phyloP scores from a whole-genome alignment of 2,888 invertebrate species.

The Rhyacophila evoluta region DNA sequence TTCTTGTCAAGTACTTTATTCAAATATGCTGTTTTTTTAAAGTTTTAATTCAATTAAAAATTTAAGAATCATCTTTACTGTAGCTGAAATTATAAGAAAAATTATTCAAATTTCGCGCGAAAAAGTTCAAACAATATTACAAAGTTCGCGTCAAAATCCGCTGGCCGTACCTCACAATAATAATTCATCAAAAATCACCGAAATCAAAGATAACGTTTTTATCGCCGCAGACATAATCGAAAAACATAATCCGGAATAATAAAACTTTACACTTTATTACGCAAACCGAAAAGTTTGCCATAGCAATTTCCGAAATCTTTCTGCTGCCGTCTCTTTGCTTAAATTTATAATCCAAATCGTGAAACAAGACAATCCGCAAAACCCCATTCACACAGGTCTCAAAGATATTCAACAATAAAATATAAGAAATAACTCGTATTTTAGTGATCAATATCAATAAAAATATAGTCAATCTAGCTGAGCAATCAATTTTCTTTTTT shows the following conservation, averaged over 20 bases:
- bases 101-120: background rate
- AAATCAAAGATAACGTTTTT: slow-evolving; percentile 17
- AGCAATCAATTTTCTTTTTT: too few species aligned
- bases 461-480: too few species aligned
- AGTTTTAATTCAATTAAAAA: slow-evolving; percentile 1
- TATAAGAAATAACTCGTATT: too few species aligned
- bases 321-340: slow-evolving; percentile 35
- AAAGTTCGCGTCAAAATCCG: background rate
- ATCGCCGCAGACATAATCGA: background rate
- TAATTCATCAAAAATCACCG: slow-evolving; percentile 21
- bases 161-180: background rate
- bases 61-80: background rate
- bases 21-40: too few species aligned
- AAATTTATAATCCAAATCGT: slow-evolving; percentile 36
- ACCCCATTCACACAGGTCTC: background rate
- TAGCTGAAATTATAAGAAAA: slow-evolving; percentile 4
- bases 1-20: too few species aligned
- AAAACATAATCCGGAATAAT: slow-evolving; percentile 42
- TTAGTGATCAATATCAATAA: too few species aligned
- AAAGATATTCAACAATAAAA: too few species aligned
- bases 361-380: background rate
- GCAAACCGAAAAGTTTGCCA: slow-evolving; percentile 35
- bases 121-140: background rate
- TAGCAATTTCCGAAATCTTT: slow-evolving; percentile 38
- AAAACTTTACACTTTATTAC: slow-evolving; percentile 48